These are phyloP conservation scores for Hydrotaea diabolus DNA, from an alignment of 2,888 invertebrate species.

Conservation along the genomic window DNA sequence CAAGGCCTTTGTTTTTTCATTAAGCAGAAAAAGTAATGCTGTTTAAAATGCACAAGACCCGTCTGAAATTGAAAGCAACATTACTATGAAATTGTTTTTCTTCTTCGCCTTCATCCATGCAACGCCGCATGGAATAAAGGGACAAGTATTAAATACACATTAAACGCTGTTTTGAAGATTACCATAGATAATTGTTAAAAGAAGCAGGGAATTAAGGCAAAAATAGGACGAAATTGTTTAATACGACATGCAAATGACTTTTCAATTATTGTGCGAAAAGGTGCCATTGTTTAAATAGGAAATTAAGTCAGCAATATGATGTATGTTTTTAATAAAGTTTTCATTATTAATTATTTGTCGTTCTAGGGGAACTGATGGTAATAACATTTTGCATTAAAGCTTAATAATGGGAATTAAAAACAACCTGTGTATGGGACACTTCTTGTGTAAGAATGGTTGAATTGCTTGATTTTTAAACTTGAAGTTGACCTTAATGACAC, in stretches of 20 bases:
- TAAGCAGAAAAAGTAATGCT: not conserved
- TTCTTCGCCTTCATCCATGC: not conserved
- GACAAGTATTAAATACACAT: slow-evolving; percentile 22
- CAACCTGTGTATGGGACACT: too few species aligned
- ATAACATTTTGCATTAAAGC: too few species aligned
- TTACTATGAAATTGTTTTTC: slow-evolving; percentile 6
- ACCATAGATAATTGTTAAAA: not conserved
- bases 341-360: too few species aligned
- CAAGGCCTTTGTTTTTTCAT: slow-evolving; percentile 11
- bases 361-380: too few species aligned
- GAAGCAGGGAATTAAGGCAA: not conserved
- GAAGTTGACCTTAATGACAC: too few species aligned
- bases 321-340: not conserved
- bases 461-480: too few species aligned
- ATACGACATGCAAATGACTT: slow-evolving; percentile 10
- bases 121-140: not conserved
- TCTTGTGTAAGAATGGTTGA: too few species aligned
- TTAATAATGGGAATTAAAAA: too few species aligned
- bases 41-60: slow-evolving; percentile 1
- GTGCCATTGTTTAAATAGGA: not conserved
- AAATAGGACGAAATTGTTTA: not conserved
- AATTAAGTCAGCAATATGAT: not conserved
- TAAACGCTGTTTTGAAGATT: slow-evolving; percentile 1
- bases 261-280: not conserved
- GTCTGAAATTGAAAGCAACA: slow-evolving; percentile 6